These are phyloP conservation scores for Tautogolabrus adspersus DNA, from an alignment of 2,113 vertebrate genomes.

Conservation along the genomic window DNA sequence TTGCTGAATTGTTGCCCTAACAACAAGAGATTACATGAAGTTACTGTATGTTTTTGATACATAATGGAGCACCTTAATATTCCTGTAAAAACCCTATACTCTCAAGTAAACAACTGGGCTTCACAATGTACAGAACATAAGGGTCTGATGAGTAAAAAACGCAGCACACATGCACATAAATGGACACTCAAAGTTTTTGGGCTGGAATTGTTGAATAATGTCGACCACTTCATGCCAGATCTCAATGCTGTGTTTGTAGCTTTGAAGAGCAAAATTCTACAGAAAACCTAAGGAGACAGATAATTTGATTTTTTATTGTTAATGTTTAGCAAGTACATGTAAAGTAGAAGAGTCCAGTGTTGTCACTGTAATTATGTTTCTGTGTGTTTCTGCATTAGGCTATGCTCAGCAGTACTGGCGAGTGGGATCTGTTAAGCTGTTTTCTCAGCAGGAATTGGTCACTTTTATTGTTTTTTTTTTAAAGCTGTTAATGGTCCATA, in stretches of 20 bases:
- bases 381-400: too few relatives aligned
- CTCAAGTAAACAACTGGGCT: slow-evolving; percentile 15
- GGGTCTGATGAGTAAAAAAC: background rate
- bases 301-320: too few relatives aligned
- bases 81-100: slow-evolving; percentile 1
- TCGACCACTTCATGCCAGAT: background rate
- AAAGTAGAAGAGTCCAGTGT: too few relatives aligned
- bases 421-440: too few relatives aligned
- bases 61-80: slow-evolving; percentile 12
- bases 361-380: too few relatives aligned
- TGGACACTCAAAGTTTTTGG: background rate
- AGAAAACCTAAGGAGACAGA: background rate
- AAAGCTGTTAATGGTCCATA: slow-evolving; percentile 1
- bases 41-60: slow-evolving; percentile 25
- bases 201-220: background rate
- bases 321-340: too few relatives aligned
- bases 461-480: background rate
- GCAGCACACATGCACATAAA: background rate
- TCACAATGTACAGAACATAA: background rate
- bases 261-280: background rate
- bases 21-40: slow-evolving; percentile 32
- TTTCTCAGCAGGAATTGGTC: too few relatives aligned
- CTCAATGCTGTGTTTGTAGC: background rate
- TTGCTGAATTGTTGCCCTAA: slow-evolving; percentile 48
- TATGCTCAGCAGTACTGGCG: too few relatives aligned